Evolutionary conservation across 2,113 vertebrate genomes (phyloP).

Genomic region (Falco punctatus): DNA sequence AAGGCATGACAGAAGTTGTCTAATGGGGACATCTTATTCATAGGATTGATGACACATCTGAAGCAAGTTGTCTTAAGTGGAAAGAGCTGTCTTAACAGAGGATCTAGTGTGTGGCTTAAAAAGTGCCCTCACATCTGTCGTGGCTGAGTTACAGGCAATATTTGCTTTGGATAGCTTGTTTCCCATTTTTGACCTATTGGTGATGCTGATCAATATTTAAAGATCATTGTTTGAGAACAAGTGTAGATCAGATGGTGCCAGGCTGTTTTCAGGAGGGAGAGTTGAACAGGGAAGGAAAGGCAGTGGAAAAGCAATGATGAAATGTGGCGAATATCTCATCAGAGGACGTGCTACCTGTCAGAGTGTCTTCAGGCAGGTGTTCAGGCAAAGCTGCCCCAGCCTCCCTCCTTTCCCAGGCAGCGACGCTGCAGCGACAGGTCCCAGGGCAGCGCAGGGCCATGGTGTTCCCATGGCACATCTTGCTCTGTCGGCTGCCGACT

Average conservation of each 20-base stretch:
- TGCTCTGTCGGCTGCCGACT: rapidly evolving
- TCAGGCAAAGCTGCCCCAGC: rapidly evolving
- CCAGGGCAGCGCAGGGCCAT: rapidly evolving
- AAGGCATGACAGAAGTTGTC: not conserved
- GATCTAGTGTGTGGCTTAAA: not conserved
- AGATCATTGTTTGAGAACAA: not conserved
- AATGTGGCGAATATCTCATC: not conserved
- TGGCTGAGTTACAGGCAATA: not conserved
- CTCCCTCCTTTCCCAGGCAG: not conserved
- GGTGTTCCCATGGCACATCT: not conserved
- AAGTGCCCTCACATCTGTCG: not conserved
- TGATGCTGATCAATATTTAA: not conserved
- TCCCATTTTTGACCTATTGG: not conserved
- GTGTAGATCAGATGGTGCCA: not conserved
- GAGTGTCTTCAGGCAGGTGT: not conserved
- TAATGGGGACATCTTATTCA: not conserved
- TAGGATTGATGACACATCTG: not conserved
- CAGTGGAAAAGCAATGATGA: not conserved
- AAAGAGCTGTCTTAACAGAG: not conserved
- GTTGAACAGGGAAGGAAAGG: not conserved
- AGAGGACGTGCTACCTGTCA: not conserved
- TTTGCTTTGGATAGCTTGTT: not conserved
- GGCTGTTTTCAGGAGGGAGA: not conserved
- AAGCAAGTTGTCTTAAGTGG: not conserved
- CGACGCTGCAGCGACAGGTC: not conserved